Conservation (phyloP, 1,140 invertebrate species). For the Monomorium pharaonis region DNA sequence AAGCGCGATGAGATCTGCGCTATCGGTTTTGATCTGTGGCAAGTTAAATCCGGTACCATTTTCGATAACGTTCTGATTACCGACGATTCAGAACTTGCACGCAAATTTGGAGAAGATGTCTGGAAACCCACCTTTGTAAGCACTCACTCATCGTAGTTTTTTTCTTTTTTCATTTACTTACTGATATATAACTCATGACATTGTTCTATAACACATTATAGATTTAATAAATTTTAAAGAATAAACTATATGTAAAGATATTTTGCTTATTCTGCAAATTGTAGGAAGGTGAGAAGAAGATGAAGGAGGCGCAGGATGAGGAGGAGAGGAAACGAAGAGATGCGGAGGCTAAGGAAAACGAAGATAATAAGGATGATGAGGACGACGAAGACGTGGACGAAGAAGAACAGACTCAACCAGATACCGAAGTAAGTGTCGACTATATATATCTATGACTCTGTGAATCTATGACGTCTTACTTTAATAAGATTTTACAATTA, state of each 20-base stretch:
- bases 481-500: slow-evolving; percentile 10
- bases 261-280: slow-evolving; percentile 47
- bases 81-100: slow-evolving; percentile 90
- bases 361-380: slow-evolving; percentile 87
- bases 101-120: slow-evolving; percentile 86
- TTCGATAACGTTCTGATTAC: slow-evolving; percentile 99
- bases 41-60: slow-evolving; percentile 99
- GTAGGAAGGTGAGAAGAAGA: slow-evolving; percentile 96
- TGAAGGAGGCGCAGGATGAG: slow-evolving; percentile 96
- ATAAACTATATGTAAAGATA: slow-evolving; percentile 72
- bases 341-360: slow-evolving; percentile 87
- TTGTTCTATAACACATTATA: not conserved
- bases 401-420: slow-evolving; percentile 84
- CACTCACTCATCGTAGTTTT: slow-evolving; percentile 26
- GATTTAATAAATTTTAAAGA: slow-evolving; percentile 71
- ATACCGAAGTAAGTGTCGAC: slow-evolving; percentile 83
- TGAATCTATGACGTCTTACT: too few species aligned
- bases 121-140: slow-evolving; percentile 84
- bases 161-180: not conserved
- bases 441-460: not conserved
- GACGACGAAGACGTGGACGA: slow-evolving; percentile 86
- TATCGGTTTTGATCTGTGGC: slow-evolving; percentile 99
- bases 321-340: slow-evolving; percentile 90
- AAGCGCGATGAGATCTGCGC: slow-evolving; percentile 95
- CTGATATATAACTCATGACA: too few species aligned